Evolutionary conservation across 2,888 invertebrate species (phyloP).

Genomic region (Brachynemurus nebulosus): DNA sequence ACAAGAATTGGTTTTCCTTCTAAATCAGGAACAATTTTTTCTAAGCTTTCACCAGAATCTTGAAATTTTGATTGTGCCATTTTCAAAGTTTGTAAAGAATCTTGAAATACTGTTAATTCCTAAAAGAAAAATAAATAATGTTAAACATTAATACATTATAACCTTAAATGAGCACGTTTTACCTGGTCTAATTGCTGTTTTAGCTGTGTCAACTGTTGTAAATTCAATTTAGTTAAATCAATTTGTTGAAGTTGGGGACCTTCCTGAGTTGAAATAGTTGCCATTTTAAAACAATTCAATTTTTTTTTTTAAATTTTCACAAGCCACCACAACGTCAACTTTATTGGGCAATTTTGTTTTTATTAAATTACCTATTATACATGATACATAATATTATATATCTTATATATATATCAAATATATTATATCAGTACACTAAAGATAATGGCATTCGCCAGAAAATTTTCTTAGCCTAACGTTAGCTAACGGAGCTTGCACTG

Average conservation of each 20-base stretch:
- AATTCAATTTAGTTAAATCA: slow-evolving; percentile 64
- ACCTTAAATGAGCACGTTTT: slow-evolving; percentile 16
- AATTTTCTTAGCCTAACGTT: no score
- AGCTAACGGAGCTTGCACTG: no score
- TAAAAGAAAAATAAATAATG: slow-evolving; percentile 27
- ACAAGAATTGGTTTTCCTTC: slow-evolving; percentile 79
- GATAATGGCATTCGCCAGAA: no score
- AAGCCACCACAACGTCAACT: no score
- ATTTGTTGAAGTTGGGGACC: slow-evolving; percentile 59
- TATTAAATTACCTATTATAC: no score
- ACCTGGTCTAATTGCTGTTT: slow-evolving; percentile 83
- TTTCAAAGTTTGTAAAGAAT: slow-evolving; percentile 78
- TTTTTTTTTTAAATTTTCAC: no score
- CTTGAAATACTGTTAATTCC: slow-evolving; percentile 81
- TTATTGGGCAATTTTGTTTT: no score
- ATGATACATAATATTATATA: no score
- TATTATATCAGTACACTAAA: no score
- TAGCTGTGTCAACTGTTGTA: slow-evolving; percentile 68
- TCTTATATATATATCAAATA: no score
- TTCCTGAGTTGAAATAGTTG: slow-evolving; percentile 41
- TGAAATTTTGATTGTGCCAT: slow-evolving; percentile 82
- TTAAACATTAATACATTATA: background rate
- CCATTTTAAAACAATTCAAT: no score
- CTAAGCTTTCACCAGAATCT: slow-evolving; percentile 72
- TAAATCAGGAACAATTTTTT: slow-evolving; percentile 59